Conservation (phyloP, 1,140 invertebrate genomes). For the Cotesia glomerata region DNA sequence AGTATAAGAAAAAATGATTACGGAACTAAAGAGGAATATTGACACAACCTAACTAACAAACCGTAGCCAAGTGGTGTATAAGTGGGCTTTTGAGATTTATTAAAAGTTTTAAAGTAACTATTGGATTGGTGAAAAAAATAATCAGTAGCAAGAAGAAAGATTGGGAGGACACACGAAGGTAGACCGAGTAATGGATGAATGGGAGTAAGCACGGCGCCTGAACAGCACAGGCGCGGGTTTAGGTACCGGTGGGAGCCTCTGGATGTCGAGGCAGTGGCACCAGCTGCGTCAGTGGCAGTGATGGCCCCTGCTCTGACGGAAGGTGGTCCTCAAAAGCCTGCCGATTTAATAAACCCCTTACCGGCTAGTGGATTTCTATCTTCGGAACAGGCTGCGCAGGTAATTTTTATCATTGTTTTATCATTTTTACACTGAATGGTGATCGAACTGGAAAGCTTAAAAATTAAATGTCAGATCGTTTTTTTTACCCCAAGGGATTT, state of each 20-base stretch:
- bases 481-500: too few species aligned
- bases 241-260: conserved; percentile 58
- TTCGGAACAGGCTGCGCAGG: conserved; percentile 56
- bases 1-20: conserved; percentile 7
- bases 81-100: not conserved
- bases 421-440: not conserved
- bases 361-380: conserved; percentile 58
- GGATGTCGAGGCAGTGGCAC: conserved; percentile 61
- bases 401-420: conserved; percentile 26
- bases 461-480: too few species aligned
- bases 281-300: conserved; percentile 70
- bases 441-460: too few species aligned
- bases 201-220: conserved; percentile 66
- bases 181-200: conserved; percentile 65
- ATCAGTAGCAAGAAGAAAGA: not conserved
- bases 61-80: not conserved
- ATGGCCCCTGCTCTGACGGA: conserved; percentile 78
- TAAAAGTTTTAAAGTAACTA: not conserved
- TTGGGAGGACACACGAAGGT: not conserved
- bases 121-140: not conserved
- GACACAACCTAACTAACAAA: conserved; percentile 1
- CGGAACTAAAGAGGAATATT: not conserved
- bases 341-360: conserved; percentile 60
- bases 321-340: conserved; percentile 69
- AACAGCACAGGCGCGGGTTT: conserved; percentile 52